Conservation (phyloP, 1,140 invertebrate species). For the Hetaerina americana region DNA sequence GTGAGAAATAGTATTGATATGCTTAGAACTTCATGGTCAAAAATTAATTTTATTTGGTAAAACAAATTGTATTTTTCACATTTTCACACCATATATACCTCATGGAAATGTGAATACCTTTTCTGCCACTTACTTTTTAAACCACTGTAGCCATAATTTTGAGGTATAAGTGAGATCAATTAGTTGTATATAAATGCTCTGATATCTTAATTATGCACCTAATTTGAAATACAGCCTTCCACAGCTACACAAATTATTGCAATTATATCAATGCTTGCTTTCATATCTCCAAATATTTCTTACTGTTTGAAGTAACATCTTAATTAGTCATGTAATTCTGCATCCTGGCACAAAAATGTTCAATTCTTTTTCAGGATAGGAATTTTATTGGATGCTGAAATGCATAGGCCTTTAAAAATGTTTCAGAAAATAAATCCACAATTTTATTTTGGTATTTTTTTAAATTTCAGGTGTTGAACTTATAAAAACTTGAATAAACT, state of each 20-base stretch:
- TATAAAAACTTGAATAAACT: no score
- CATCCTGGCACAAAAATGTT: no score
- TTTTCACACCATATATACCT: neutral
- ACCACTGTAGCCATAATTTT: neutral
- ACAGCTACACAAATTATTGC: neutral
- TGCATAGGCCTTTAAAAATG: no score
- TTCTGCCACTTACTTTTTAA: neutral
- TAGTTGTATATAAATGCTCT: neutral
- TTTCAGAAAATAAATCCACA: no score
- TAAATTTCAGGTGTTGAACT: no score
- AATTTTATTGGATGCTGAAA: no score
- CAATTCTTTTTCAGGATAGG: no score
- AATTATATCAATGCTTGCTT: neutral
- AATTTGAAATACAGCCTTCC: neutral
- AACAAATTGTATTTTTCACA: neutral
- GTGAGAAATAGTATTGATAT: neutral
- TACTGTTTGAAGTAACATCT: no score
- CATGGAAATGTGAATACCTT: neutral
- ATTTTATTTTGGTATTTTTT: no score
- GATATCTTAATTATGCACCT: neutral
- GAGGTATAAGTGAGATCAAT: constrained; percentile 5
- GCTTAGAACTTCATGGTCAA: neutral
- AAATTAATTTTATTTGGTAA: neutral
- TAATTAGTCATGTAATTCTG: no score
- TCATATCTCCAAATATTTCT: no score